Base-by-base conservation (phyloP, 2,888 invertebrate species). In the Nesidiocoris tenuis region DNA sequence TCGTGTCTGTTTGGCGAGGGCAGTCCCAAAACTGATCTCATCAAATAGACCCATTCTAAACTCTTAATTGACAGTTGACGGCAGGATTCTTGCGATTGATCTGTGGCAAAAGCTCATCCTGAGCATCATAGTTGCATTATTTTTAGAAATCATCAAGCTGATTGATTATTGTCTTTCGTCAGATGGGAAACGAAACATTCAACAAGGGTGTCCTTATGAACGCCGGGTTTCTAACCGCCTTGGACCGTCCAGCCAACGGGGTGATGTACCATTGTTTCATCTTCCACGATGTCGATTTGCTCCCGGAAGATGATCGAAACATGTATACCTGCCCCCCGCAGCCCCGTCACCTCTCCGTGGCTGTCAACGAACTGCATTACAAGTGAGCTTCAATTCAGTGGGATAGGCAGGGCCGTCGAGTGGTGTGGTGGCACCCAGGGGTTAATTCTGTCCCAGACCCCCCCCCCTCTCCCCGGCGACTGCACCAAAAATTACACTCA, bases 171-270 rank as follows among this genome's bases (percentile, higher is more conserved):
- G n/a, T n/a, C n/a, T n/a, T n/a, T n/a, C n/a, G n/a, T n/a, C 81
- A 89, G 90, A 80, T 79, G 61, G 84, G 89, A 55, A 86, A 85
- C 76, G 88, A 87, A 79, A 87, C 88, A 64, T 98, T 98, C 85
- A 98, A 98, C 85, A 90, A 96, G 78, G 98, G 97, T 1, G 92
- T 94, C 86, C 86, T 98, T 79, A 95, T 98, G 95, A 98, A 98
- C 85, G 91, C 98, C 17, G 98, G 98, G 12, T 98, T 91, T 84
- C 87, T 88, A 80, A 97, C 98, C 84, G 95, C 96, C 24, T 87
- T 92, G 82, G 92, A 92, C 82, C 83, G 83, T 61, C 84, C 84
- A 78, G 75, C 77, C 21, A 79, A 80, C 16, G 80, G 79, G 17
- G 79, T 79, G 54, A 76, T 80, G 57, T 82, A 79, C 79, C 84